A percentile compares a stretch with the other conserved stretches of the same genome.
Evolutionary conservation across 2,113 vertebrate genomes (phyloP).

Genomic region (Passer domesticus): DNA sequence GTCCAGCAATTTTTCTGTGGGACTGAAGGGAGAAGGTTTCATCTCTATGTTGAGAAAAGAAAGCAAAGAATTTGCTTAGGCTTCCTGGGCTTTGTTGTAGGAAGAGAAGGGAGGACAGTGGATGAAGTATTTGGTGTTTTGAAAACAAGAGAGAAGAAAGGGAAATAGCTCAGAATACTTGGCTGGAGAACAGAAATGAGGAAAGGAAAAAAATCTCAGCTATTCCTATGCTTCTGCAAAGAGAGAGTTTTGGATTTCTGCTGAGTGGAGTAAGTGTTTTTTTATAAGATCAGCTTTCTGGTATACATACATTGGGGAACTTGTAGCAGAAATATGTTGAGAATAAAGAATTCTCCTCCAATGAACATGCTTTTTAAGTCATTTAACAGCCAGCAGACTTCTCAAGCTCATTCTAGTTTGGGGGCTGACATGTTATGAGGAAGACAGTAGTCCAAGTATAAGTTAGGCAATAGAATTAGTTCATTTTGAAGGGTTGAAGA

Average conservation of each 20-base stretch:
- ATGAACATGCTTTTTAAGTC: background rate
- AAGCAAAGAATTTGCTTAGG: background rate
- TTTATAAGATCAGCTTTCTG: background rate
- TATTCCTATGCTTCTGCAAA: background rate
- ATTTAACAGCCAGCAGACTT: background rate
- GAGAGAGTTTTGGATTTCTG: background rate
- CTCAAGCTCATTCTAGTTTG: background rate
- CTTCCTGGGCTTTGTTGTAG: background rate
- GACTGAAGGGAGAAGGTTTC: background rate
- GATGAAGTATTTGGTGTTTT: background rate
- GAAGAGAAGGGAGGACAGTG: background rate
- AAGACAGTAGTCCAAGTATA: background rate
- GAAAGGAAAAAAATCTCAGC: background rate
- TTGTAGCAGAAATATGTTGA: background rate
- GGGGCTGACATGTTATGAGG: background rate
- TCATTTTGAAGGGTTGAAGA: background rate
- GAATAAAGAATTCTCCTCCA: background rate
- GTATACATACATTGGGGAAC: background rate
- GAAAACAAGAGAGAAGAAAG: background rate
- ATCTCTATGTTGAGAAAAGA: background rate
- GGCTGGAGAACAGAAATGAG: background rate
- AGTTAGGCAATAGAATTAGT: background rate
- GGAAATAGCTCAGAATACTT: background rate
- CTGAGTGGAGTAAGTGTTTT: background rate
- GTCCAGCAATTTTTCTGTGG: background rate